Evolutionary conservation across 1,140 invertebrate species (phyloP).

Genomic region (Bombus breviceps): DNA sequence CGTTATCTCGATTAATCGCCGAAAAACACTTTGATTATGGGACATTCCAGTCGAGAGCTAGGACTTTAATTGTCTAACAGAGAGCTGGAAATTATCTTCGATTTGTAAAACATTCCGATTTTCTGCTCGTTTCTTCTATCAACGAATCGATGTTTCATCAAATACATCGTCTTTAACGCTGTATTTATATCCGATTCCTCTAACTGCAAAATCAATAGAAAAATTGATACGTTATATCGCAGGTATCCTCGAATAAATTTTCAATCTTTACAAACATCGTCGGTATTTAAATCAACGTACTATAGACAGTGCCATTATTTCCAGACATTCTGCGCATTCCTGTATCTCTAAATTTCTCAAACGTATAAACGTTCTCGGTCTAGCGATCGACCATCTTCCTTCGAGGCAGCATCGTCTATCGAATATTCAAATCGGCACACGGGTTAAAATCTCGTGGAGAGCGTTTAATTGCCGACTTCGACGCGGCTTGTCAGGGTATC

Average conservation of each 20-base stretch:
- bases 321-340: too few relatives aligned
- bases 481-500: conserved; percentile 47
- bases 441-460: conserved; percentile 36
- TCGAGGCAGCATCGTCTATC: neutral
- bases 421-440: conserved; percentile 24
- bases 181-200: too few relatives aligned
- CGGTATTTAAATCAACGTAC: too few relatives aligned
- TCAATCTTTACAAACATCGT: too few relatives aligned
- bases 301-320: too few relatives aligned
- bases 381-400: too few relatives aligned
- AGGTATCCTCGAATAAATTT: too few relatives aligned
- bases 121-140: neutral
- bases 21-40: conserved; percentile 49
- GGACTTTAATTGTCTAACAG: conserved; percentile 14
- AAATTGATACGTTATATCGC: neutral
- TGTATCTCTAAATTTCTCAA: too few relatives aligned
- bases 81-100: neutral
- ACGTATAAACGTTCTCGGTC: too few relatives aligned
- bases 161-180: neutral
- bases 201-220: neutral
- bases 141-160: neutral
- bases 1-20: conserved; percentile 59
- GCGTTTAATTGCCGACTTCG: conserved; percentile 47
- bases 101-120: neutral
- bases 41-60: conserved; percentile 29